Evolutionary conservation across 1,140 invertebrate genomes (phyloP).

Genomic region (Aphelenchoides fujianensis): DNA sequence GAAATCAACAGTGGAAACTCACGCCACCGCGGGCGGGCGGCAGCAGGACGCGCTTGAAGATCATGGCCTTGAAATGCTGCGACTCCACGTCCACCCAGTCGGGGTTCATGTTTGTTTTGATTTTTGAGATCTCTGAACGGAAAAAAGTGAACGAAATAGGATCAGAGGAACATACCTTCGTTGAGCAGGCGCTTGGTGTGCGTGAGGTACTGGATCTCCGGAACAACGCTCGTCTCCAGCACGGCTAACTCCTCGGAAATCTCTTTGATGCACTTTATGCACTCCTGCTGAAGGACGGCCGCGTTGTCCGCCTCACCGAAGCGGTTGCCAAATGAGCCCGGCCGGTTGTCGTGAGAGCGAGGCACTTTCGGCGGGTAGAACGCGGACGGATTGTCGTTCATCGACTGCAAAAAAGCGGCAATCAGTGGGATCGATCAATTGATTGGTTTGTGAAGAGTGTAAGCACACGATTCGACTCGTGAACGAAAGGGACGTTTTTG

Average conservation of each 20-base stretch:
- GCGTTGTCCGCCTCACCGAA: conserved; percentile 8
- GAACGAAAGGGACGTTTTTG: too few species aligned
- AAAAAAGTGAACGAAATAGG: neutral
- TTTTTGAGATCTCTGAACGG: conserved; percentile 17
- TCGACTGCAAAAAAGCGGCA: neutral
- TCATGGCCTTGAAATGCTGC: neutral
- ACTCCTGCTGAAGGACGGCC: conserved; percentile 6
- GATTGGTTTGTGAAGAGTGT: too few species aligned
- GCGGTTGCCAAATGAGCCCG: neutral
- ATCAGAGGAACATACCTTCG: conserved; percentile 2
- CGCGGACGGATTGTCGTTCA: conserved; percentile 2
- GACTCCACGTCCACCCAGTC: conserved; percentile 24
- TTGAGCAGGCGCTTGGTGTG: conserved; percentile 11
- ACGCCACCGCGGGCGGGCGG: neutral
- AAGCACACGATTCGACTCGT: too few species aligned
- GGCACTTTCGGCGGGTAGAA: neutral
- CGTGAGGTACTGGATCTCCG: conserved; percentile 4
- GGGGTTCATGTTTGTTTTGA: conserved; percentile 10
- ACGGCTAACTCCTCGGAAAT: conserved; percentile 17
- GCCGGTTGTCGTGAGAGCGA: neutral
- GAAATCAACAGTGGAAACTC: too few species aligned
- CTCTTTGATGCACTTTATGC: conserved; percentile 4
- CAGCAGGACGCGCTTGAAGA: conserved; percentile 14
- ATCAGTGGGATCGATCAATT: too few species aligned
- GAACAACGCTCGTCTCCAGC: neutral